Evolutionary conservation across 2,888 invertebrate genomes (phyloP), one percentile per base, ranked within the genome.

Genomic region (Colletes collaris): DNA sequence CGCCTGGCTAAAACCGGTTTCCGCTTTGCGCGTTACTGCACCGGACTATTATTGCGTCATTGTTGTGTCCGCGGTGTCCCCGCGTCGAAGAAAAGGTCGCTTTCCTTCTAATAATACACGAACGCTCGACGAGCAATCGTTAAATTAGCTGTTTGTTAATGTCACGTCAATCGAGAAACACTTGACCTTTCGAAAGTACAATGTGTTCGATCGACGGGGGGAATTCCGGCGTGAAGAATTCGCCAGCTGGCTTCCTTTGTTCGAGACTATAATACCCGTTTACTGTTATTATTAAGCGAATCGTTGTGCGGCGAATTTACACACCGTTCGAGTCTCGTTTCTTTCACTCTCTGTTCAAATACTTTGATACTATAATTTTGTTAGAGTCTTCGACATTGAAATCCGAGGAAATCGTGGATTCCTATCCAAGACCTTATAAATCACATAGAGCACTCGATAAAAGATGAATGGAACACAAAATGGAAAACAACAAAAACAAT

Each of bases 1-100:
- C 65, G 79, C 73, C 64, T 50, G 64, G 76, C 68, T 79, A 53
- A 78, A 83, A 81, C 81, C 82, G 83, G 83, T 83, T 82, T 52
- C 76, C 59, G 64, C 60, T 76, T 73, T 69, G 63, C 72, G 73
- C 81, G 72, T 81, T 79, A 76, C 73, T 58, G 62, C 76, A 44
- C 46, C 76, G 8, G 53, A 55, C 72, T 53, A 46, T 79, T 81
- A 79, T 81, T 86, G 80, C 84, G 73, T 82, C 82, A 79, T 81
- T 85, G 85, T 86, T 86, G 76, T 58, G 78, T 62, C 73, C 58
- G 62, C 66, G 75, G 63, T 46, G 46, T 49, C 16, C 35, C 16
- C 72, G 58, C 16, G 49, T 27, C 40, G 44, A 70, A 56, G 70
- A 40, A 76, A 64, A 60, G 72, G 59, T 62, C 60, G 69, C 64